Conservation (phyloP, 1,140 invertebrate species). For the Diabrotica undecimpunctata region DNA sequence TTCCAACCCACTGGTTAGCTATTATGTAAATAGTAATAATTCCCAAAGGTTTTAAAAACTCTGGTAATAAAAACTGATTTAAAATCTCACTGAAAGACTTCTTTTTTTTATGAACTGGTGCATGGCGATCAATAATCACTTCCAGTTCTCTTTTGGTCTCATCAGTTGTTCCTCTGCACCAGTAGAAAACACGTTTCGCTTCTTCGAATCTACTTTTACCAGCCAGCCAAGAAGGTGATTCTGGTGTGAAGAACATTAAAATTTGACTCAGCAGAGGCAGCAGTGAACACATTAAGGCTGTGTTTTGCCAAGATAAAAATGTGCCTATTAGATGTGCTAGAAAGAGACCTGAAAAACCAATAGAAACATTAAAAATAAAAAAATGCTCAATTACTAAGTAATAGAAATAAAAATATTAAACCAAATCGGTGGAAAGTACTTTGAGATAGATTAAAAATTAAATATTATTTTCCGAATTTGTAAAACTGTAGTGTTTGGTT, state of each 20-base stretch:
- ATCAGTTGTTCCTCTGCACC: conserved; percentile 50
- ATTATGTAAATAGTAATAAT: conserved; percentile 60
- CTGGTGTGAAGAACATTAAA: conserved; percentile 56
- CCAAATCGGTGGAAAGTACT: no score
- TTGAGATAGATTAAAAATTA: no score
- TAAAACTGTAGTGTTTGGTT: no score
- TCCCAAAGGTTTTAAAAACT: conserved; percentile 56
- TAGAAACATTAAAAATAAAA: no score
- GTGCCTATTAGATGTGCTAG: conserved; percentile 58
- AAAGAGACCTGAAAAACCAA: conserved; percentile 51
- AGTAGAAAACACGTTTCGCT: conserved; percentile 51
- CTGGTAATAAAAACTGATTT: conserved; percentile 39
- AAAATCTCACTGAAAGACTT: conserved; percentile 20
- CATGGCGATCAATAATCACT: conserved; percentile 48
- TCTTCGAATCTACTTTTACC: conserved; percentile 52
- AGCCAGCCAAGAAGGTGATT: conserved; percentile 69
- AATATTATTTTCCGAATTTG: no score
- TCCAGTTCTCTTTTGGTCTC: conserved; percentile 51
- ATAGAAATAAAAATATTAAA: no score
- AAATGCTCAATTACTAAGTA: background rate
- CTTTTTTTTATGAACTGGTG: conserved; percentile 6
- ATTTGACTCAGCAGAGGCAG: conserved; percentile 52
- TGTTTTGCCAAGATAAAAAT: conserved; percentile 56
- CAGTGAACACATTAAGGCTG: conserved; percentile 52
- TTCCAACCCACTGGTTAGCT: conserved; percentile 60